These are phyloP conservation scores for Arizona elegans DNA, from an alignment of 2,113 vertebrate species.

Conservation along the genomic window DNA sequence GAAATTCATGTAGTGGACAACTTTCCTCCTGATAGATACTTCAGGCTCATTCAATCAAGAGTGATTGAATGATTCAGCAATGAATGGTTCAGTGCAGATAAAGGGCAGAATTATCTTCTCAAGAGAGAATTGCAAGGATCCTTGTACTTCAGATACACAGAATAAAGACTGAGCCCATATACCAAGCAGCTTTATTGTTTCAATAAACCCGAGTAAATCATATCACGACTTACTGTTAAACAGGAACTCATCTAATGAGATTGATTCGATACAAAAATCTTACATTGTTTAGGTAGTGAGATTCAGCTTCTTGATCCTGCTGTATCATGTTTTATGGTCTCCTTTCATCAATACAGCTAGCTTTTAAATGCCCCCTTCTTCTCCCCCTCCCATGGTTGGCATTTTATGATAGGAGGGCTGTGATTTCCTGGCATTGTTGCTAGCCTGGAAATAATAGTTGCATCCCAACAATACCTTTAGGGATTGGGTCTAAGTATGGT, in stretches of 20 bases:
- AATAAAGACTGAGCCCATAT: background rate
- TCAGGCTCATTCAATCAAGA: background rate
- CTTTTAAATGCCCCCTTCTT: background rate
- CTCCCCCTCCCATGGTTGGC: background rate
- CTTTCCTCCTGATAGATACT: background rate
- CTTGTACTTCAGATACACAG: background rate
- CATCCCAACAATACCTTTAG: constrained; percentile 3
- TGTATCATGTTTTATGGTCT: background rate
- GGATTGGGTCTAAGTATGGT: background rate
- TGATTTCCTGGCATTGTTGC: background rate
- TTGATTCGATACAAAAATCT: no score
- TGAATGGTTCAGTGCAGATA: background rate
- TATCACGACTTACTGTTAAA: background rate
- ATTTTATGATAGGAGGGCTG: background rate
- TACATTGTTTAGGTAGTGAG: background rate
- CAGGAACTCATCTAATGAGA: background rate
- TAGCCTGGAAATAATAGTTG: background rate
- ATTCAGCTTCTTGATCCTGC: background rate
- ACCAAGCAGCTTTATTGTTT: background rate
- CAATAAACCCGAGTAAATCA: background rate
- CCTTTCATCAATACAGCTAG: background rate
- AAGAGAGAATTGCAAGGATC: background rate
- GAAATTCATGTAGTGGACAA: background rate
- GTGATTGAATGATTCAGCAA: background rate
- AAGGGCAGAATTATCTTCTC: background rate